Conservation (phyloP, 2,888 invertebrate species). For the Dynastes tityus region DNA sequence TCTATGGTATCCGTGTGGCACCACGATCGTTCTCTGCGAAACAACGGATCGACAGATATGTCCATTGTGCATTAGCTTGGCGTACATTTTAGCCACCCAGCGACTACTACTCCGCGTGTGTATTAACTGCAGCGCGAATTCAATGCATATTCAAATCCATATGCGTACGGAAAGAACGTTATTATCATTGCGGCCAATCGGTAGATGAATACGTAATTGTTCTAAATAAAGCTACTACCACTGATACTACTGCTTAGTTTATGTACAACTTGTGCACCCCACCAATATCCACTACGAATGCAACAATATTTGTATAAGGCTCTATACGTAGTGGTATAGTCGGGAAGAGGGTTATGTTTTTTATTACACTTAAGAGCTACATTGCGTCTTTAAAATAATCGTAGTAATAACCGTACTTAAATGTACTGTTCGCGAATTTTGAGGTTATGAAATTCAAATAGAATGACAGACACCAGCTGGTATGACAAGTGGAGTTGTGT, state of each 20-base stretch:
- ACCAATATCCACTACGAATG: not conserved
- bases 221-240: conserved; percentile 59
- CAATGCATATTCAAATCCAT: conserved; percentile 56
- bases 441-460: no score
- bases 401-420: no score
- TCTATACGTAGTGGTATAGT: no score
- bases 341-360: no score
- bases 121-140: conserved; percentile 46
- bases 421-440: no score
- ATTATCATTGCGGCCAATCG: conserved; percentile 53
- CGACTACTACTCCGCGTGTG: not conserved
- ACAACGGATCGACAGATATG: conserved; percentile 35
- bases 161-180: conserved; percentile 43
- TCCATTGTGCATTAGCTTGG: conserved; percentile 26
- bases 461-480: no score
- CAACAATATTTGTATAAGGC: no score
- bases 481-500: no score
- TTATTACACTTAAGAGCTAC: no score
- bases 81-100: conserved; percentile 14
- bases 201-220: conserved; percentile 60
- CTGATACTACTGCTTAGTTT: not conserved
- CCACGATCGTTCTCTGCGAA: not conserved
- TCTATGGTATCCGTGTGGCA: not conserved
- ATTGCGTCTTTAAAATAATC: no score
- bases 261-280: not conserved